Conservation (phyloP, 2,888 invertebrate species). For the Aradus depressus region DNA sequence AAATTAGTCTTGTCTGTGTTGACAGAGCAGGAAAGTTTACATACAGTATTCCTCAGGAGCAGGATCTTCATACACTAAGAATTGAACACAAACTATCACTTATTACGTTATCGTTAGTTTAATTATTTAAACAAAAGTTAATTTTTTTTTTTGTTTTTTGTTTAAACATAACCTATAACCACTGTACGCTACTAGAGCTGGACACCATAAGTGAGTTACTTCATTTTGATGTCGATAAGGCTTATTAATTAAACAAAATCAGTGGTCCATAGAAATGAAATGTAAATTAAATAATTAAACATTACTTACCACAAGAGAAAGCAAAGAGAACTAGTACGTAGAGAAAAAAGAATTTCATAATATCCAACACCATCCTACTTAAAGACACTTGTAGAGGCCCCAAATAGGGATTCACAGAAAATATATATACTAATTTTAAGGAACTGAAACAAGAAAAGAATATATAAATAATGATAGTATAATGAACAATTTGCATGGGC, state of each 20-base stretch:
- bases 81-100: no score
- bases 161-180: neutral
- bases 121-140: neutral
- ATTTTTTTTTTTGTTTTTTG: neutral
- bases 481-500: no score
- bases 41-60: no score
- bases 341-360: constrained; percentile 90
- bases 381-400: constrained; percentile 93
- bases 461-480: neutral
- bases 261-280: neutral
- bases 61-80: no score
- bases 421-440: constrained; percentile 92
- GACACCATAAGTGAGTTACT: no score
- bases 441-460: constrained; percentile 52
- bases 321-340: constrained; percentile 87
- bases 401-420: constrained; percentile 93
- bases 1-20: no score
- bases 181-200: no score
- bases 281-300: neutral
- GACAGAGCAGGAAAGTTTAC: no score
- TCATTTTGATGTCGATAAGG: no score
- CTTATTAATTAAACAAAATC: neutral
- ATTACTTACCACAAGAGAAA: constrained; percentile 78
- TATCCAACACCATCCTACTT: constrained; percentile 88
- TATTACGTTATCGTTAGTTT: no score